Evolutionary conservation across 2,888 invertebrate species (phyloP).

Genomic region (Sipha maydis): DNA sequence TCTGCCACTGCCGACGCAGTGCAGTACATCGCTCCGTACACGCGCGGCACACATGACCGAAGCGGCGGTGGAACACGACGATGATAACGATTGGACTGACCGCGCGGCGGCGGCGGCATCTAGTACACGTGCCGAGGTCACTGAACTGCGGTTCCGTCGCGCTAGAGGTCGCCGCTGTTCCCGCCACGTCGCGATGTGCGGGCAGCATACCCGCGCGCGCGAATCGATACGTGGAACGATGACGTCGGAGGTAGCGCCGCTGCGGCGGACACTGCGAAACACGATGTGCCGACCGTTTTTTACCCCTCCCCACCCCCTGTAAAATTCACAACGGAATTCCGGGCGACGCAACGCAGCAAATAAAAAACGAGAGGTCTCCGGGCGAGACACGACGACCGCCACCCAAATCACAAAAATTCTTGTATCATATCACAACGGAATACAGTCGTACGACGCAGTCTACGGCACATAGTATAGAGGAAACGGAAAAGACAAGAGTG

Average conservation of each 20-base stretch:
- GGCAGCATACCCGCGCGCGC: not conserved
- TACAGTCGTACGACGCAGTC: too few species aligned
- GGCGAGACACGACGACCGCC: too few species aligned
- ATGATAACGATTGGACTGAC: constrained; percentile 50
- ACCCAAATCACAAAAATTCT: too few species aligned
- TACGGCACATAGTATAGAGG: too few species aligned
- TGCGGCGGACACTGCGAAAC: too few species aligned
- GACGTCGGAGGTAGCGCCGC: constrained; percentile 33
- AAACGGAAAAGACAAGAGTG: too few species aligned
- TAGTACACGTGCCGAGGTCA: constrained; percentile 60
- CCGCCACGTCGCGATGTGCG: not conserved
- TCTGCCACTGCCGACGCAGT: too few species aligned
- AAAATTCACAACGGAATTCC: too few species aligned
- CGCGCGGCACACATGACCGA: too few species aligned
- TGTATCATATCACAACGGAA: too few species aligned
- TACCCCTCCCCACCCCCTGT: not conserved
- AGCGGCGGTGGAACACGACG: not conserved
- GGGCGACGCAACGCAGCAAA: not conserved
- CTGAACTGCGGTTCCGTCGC: constrained; percentile 49
- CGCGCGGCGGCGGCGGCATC: constrained; percentile 32
- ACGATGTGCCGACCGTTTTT: too few species aligned
- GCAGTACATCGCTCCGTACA: too few species aligned
- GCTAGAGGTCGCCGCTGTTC: constrained; percentile 47
- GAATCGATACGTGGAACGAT: constrained; percentile 37
- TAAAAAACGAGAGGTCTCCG: not conserved